A percentile compares a stretch with the other conserved stretches of the same genome.
These are phyloP conservation scores for Apoda limacodes DNA, from an alignment of 2,888 invertebrate species.

Conservation along the genomic window DNA sequence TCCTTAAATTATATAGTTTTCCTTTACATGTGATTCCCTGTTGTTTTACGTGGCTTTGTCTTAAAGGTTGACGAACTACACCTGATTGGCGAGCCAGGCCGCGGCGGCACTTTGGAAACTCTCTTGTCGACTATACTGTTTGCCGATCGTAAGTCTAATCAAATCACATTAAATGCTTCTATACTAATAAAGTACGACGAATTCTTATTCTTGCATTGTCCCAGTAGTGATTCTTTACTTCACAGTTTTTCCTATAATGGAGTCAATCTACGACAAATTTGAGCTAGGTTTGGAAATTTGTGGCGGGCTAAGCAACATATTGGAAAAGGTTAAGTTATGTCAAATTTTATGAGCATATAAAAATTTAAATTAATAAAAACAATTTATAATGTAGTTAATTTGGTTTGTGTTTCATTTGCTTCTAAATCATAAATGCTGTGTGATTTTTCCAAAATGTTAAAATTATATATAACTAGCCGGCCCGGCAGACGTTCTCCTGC, in stretches of 20 bases:
- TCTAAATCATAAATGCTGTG: no score
- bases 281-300: no score
- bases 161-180: neutral
- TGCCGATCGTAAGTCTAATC: slow-evolving; percentile 68
- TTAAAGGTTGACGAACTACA: slow-evolving; percentile 88
- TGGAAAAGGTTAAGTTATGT: no score
- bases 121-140: slow-evolving; percentile 83
- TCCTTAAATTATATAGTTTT: neutral
- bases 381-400: no score
- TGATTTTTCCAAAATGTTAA: no score
- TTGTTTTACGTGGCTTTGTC: slow-evolving; percentile 3
- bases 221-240: neutral
- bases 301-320: no score
- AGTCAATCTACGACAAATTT: no score
- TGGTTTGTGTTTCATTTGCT: no score
- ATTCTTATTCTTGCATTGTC: slow-evolving; percentile 1
- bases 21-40: neutral
- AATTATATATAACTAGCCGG: no score
- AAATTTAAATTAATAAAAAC: no score
- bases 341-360: no score
- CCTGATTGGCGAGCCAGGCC: slow-evolving; percentile 87
- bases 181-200: neutral
- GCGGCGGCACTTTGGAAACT: slow-evolving; percentile 89
- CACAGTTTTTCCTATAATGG: neutral
- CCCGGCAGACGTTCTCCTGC: no score